Evolutionary conservation across 2,888 invertebrate genomes (phyloP).

Genomic region (Neria commutata): DNA sequence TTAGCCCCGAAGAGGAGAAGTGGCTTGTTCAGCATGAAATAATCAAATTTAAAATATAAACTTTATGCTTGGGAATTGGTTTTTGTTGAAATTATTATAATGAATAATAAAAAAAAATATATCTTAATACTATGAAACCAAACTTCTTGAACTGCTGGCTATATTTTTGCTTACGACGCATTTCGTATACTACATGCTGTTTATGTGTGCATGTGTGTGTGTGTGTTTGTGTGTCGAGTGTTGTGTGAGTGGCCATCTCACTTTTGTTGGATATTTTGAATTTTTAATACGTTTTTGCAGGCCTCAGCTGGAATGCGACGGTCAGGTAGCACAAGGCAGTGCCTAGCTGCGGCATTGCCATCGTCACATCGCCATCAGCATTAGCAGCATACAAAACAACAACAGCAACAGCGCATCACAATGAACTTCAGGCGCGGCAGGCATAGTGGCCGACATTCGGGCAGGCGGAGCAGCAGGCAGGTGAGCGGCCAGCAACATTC

Average conservation of each 20-base stretch:
- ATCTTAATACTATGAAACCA: no score
- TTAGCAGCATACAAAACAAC: not conserved
- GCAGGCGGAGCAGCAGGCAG: no score
- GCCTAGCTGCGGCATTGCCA: not conserved
- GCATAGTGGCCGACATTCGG: not conserved
- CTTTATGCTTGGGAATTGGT: no score
- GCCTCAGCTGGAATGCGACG: not conserved
- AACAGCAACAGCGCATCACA: not conserved
- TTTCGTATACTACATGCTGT: not conserved
- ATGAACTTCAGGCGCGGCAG: not conserved
- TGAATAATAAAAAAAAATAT: no score
- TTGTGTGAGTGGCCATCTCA: slow-evolving; percentile 35
- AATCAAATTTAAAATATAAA: no score
- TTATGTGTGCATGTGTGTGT: not conserved
- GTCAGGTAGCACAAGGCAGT: not conserved
- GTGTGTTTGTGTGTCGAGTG: not conserved
- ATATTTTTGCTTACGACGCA: no score
- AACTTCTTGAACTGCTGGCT: no score
- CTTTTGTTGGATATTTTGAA: slow-evolving; percentile 36
- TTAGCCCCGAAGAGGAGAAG: no score
- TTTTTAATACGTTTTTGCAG: slow-evolving; percentile 28
- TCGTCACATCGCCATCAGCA: not conserved
- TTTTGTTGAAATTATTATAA: no score
- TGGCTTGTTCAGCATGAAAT: no score
- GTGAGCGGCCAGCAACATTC: not conserved